phyloP scores from a whole-genome alignment of 2,113 vertebrate genomes.

The Agapornis roseicollis region DNA sequence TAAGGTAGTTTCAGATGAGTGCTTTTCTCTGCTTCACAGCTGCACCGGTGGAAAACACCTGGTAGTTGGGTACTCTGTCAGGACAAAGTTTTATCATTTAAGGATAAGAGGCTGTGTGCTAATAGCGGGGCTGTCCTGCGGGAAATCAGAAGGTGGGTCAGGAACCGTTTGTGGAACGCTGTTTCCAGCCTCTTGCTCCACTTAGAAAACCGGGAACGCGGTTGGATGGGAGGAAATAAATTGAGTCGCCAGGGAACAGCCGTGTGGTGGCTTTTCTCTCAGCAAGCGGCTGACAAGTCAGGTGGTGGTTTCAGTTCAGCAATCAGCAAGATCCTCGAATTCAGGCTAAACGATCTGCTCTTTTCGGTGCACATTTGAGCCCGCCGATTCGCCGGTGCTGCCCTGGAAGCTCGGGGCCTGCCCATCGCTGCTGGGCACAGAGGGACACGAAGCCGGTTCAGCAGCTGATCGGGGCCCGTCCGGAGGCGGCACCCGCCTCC shows the following conservation, averaged over 20 bases:
- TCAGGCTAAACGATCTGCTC: background rate
- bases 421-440: background rate
- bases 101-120: background rate
- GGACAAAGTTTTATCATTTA: too few relatives aligned
- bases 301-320: background rate
- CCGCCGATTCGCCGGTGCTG: background rate
- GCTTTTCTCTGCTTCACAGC: background rate
- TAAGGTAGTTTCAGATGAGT: too few relatives aligned
- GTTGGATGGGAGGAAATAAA: background rate
- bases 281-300: background rate
- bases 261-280: background rate
- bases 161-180: background rate
- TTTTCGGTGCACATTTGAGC: background rate
- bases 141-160: background rate
- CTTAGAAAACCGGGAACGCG: background rate
- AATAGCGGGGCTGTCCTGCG: background rate
- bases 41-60: background rate
- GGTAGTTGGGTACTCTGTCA: too few relatives aligned
- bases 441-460: background rate
- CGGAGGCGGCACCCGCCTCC: background rate
- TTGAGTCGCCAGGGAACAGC: rapidly evolving
- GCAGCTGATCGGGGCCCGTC: rapidly evolving
- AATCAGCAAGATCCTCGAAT: too few relatives aligned
- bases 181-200: background rate
- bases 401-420: background rate